phyloP scores from a whole-genome alignment of 2,888 invertebrate species.

The Eristalinus aeneus region DNA sequence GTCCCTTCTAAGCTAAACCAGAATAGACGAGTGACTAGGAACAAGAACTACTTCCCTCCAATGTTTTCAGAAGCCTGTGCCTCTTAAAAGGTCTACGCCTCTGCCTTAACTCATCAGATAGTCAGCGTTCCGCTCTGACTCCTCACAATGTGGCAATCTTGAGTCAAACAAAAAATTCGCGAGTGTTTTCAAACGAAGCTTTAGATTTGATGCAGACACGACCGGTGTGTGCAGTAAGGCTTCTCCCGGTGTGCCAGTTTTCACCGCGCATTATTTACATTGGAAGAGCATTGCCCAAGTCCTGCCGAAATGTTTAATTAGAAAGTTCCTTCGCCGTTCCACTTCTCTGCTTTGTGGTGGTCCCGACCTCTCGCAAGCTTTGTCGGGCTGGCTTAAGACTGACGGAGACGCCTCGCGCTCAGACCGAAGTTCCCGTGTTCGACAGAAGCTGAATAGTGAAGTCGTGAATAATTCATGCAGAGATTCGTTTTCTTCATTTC shows the following conservation, averaged over 20 bases:
- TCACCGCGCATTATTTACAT: constrained; percentile 51
- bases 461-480: constrained; percentile 66
- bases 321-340: constrained; percentile 30
- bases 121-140: no score
- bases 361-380: no score
- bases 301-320: constrained; percentile 64
- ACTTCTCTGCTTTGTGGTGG: neutral
- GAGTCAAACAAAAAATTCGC: neutral
- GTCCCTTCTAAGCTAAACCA: no score
- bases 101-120: no score
- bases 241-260: constrained; percentile 15
- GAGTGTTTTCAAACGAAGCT: neutral
- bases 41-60: no score
- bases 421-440: constrained; percentile 38
- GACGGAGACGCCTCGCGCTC: constrained; percentile 32
- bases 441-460: constrained; percentile 36
- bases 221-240: neutral
- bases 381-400: constrained; percentile 50
- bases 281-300: neutral
- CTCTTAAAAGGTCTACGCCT: no score
- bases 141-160: neutral
- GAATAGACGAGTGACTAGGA: no score
- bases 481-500: constrained; percentile 52
- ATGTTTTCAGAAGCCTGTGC: no score
- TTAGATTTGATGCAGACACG: neutral